These are phyloP conservation scores for Phytoseiulus persimilis DNA, from an alignment of 2,888 invertebrate genomes.

Conservation along the genomic window DNA sequence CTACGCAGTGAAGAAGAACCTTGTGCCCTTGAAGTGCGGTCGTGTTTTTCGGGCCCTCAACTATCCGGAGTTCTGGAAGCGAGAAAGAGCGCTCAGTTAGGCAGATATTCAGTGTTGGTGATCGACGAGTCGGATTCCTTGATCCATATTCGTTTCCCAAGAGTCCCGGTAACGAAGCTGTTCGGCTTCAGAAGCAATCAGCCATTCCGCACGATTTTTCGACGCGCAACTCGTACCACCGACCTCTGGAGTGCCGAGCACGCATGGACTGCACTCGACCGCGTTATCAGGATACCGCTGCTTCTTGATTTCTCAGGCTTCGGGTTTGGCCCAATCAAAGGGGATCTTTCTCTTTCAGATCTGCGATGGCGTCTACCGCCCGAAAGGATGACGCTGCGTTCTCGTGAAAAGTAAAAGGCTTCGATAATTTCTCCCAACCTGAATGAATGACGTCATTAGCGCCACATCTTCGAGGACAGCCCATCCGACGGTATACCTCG, in stretches of 20 bases:
- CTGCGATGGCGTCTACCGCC: background rate
- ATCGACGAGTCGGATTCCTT: no score
- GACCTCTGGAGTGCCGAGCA: no score
- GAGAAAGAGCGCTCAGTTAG: no score
- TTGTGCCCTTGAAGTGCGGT: constrained; percentile 30
- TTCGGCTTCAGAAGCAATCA: no score
- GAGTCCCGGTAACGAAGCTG: no score
- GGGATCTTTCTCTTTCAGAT: background rate
- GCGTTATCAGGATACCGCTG: background rate
- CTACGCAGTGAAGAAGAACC: constrained; percentile 19
- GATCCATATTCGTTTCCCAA: no score
- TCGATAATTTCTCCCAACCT: background rate
- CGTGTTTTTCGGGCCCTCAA: constrained; percentile 26
- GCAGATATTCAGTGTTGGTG: no score
- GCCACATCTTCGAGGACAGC: background rate
- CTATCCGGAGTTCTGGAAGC: constrained; percentile 1
- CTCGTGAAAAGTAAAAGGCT: background rate
- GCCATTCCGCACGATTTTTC: no score
- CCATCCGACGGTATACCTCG: background rate
- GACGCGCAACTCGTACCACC: no score
- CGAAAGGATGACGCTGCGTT: background rate
- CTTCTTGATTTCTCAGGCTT: background rate
- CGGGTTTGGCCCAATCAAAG: background rate
- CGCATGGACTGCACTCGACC: no score
- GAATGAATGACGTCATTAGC: background rate